Percentiles rank a stretch among this genome's conserved stretches.
Conservation (phyloP, 2,113 vertebrate species). For the Brienomyrus brachyistius region DNA sequence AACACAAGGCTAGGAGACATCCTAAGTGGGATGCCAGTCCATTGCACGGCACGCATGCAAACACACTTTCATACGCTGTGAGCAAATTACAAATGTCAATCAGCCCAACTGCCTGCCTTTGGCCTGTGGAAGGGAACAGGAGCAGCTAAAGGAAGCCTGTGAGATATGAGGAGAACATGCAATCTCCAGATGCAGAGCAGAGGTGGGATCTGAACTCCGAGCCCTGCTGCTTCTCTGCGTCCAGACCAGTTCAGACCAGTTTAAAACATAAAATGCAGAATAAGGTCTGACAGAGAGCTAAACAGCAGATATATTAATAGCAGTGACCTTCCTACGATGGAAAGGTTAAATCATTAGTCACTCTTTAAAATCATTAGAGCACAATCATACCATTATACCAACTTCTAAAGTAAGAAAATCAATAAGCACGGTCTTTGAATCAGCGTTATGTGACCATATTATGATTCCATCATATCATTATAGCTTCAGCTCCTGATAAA, state of each 20-base stretch:
- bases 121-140: background rate
- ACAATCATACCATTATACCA: constrained; percentile 18
- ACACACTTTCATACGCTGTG: background rate
- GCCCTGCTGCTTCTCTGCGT: background rate
- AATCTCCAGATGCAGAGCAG: background rate
- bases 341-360: constrained; percentile 22
- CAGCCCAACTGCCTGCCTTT: background rate
- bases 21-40: background rate
- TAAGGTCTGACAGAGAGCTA: background rate
- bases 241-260: background rate
- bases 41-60: background rate
- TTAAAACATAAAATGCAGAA: background rate
- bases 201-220: background rate
- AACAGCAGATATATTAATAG: constrained; percentile 14
- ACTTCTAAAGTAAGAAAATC: constrained; percentile 19
- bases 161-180: background rate
- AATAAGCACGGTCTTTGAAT: constrained; percentile 18
- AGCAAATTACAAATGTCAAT: background rate
- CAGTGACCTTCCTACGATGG: constrained; percentile 9
- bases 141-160: background rate
- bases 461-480: constrained; percentile 21
- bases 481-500: constrained; percentile 10
- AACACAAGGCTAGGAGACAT: background rate
- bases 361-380: constrained; percentile 13
- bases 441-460: constrained; percentile 16